Conservation (phyloP, 2,888 invertebrate species). For the Bombylius discolor region DNA sequence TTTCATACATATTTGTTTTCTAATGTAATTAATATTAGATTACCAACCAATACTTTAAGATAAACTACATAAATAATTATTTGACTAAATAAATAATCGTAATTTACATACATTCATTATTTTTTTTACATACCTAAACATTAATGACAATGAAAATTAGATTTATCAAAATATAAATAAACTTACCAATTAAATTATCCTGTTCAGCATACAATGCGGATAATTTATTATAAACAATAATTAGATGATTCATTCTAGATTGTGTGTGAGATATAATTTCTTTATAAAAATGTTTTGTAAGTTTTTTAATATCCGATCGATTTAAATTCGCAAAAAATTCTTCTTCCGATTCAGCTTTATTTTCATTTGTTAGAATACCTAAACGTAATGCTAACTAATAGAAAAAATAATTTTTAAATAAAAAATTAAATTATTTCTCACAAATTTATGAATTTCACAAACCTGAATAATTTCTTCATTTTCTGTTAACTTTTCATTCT, state of each 20-base stretch:
- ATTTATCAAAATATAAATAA: no score
- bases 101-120: no score
- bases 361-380: slow-evolving; percentile 27
- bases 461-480: neutral
- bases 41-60: no score
- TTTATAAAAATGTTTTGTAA: slow-evolving; percentile 25
- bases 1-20: no score
- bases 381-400: slow-evolving; percentile 28
- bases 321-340: slow-evolving; percentile 35
- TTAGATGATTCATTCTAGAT: slow-evolving; percentile 24
- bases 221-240: slow-evolving; percentile 26
- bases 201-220: slow-evolving; percentile 32
- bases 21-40: no score
- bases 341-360: slow-evolving; percentile 33
- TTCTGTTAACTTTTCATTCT: neutral
- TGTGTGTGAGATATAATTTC: slow-evolving; percentile 32
- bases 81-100: no score
- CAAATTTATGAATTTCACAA: neutral
- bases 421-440: neutral
- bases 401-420: neutral
- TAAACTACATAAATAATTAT: no score
- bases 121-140: no score
- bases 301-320: slow-evolving; percentile 26
- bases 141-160: no score
- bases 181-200: slow-evolving; percentile 30